Conservation (phyloP, 2,113 vertebrate species). For the Proterorhinus semilunaris region DNA sequence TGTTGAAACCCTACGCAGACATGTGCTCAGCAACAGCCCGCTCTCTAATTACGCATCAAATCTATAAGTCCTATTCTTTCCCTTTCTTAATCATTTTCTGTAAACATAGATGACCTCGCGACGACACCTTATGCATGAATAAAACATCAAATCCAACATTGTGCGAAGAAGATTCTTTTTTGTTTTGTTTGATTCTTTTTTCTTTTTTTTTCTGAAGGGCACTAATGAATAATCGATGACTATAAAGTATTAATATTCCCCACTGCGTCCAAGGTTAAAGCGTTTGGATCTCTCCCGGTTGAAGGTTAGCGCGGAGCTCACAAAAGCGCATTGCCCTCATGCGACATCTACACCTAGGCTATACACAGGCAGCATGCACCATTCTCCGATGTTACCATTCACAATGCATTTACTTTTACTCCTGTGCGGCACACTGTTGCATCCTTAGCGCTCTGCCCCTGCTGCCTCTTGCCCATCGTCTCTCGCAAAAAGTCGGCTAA, state of each 20-base stretch:
- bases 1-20: conserved; percentile 74
- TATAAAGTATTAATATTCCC: conserved; percentile 75
- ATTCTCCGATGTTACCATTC: conserved; percentile 64
- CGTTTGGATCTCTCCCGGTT: conserved; percentile 58
- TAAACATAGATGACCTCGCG: conserved; percentile 74
- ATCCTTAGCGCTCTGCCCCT: conserved; percentile 54
- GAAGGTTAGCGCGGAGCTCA: conserved; percentile 71
- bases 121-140: conserved; percentile 70
- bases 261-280: conserved; percentile 73
- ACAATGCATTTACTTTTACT: conserved; percentile 67
- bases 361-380: conserved; percentile 71
- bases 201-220: conserved; percentile 21
- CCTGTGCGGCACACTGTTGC: conserved; percentile 77
- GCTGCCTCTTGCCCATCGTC: conserved; percentile 44
- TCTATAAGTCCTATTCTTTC: conserved; percentile 54
- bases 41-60: conserved; percentile 49
- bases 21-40: conserved; percentile 54
- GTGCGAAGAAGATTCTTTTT: conserved; percentile 53
- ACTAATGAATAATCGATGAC: conserved; percentile 69
- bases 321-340: conserved; percentile 76
- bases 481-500: conserved; percentile 48
- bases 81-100: conserved; percentile 69
- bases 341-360: conserved; percentile 75
- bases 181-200: neutral
- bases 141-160: conserved; percentile 70